These are phyloP conservation scores for Parazoanthus darwini DNA, from an alignment of 92 coral and sea anemone genomes.

Conservation along the genomic window DNA sequence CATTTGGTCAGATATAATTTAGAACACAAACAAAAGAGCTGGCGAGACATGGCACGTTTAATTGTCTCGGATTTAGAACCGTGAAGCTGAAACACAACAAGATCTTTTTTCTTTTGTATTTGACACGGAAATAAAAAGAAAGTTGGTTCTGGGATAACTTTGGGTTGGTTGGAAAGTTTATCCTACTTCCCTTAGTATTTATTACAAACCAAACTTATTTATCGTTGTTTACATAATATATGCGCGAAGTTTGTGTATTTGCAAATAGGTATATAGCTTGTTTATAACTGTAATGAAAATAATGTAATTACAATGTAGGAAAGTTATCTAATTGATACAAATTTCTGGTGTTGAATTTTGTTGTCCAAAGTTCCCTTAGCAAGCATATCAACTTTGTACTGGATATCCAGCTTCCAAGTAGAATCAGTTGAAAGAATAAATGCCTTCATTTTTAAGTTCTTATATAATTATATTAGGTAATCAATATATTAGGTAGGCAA, in stretches of 20 bases:
- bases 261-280: not conserved
- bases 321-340: not conserved
- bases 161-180: not conserved
- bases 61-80: not conserved
- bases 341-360: not conserved
- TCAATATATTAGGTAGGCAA: not conserved
- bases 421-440: no score
- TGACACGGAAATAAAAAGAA: not conserved
- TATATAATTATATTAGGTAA: no score
- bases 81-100: no score
- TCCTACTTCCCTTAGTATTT: not conserved
- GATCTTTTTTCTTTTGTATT: not conserved
- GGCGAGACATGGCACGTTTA: not conserved
- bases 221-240: not conserved
- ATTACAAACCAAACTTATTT: not conserved
- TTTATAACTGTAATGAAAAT: conserved; percentile 11
- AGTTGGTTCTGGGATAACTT: not conserved
- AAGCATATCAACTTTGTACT: no score
- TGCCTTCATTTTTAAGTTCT: no score
- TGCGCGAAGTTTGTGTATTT: not conserved
- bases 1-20: not conserved
- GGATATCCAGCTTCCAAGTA: no score
- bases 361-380: not conserved
- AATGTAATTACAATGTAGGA: not conserved
- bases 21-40: conserved; percentile 6